Base-by-base conservation (phyloP, 2,888 invertebrate species). In the Phanerotoma sp. region DNA sequence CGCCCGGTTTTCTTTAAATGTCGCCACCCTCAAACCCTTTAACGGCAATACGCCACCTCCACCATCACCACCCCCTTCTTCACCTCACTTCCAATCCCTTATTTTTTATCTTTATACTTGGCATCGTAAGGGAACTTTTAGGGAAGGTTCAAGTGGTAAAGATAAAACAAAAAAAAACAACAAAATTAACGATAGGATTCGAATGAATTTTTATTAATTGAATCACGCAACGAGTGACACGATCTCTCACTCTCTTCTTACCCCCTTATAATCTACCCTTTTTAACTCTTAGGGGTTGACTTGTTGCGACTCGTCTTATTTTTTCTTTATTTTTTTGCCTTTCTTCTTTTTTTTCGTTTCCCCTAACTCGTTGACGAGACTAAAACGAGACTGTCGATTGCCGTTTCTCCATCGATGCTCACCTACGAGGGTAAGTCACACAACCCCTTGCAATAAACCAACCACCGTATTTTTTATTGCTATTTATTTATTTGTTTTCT, bases 171-270 rank as follows among this genome's bases (percentile, higher is more conserved):
- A 25, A n/a, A n/a, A n/a, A n/a, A n/a, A n/a, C n/a, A n/a, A n/a
- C 9, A 25, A 25, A 25, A 25, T 25, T 25, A 25, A 25, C 25
- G 25, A 22, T 33, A 44, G 6, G 21, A 6, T 40, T 30, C 32
- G 22, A 67, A 71, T 69, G 71, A 71, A 73, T 74, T 73, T 54
- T 73, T 72, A 74, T 75, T 74, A 75, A 75, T 75, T 74, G 73
- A 72, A 73, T 72, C 67, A 56, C 58, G 62, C 62, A 61, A 55
- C 51, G 64, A 67, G 53, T 54, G 68, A 61, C 53, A 64, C 63
- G 47, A 30, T 28, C 30, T 30, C 15, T 16, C 30, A 44, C 16
- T 30, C 20, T 30, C 16, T 28, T 44, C n/a, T 15, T 30, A 18
- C 4, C 44, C 30, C 16, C 30, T 38, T 38, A 11, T 18, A 20